These are phyloP conservation scores for Lycaon pictus DNA, from an alignment of 2,113 vertebrate species.

Conservation along the genomic window DNA sequence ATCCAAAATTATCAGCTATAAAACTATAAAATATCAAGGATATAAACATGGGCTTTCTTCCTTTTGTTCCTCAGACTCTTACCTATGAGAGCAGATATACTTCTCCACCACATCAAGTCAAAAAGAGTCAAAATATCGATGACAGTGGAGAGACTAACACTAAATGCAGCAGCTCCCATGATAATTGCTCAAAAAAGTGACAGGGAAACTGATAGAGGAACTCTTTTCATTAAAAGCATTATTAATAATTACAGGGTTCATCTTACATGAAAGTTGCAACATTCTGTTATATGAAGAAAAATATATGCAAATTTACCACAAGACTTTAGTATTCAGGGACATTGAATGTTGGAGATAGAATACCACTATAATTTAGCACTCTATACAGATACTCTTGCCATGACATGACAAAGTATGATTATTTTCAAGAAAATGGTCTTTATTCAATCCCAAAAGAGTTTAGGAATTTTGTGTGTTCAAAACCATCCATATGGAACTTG, in stretches of 20 bases:
- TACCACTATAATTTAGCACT: neutral
- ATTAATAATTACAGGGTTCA: neutral
- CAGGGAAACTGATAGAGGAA: neutral
- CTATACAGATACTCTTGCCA: neutral
- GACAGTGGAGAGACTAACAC: neutral
- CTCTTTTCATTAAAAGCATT: neutral
- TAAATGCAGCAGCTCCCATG: neutral
- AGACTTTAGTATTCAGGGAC: neutral
- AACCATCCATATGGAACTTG: neutral
- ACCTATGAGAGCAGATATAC: neutral
- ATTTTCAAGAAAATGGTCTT: neutral
- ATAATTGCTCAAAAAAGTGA: neutral
- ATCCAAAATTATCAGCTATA: neutral
- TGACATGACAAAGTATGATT: neutral
- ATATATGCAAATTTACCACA: neutral
- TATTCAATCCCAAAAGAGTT: neutral
- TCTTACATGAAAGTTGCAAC: neutral
- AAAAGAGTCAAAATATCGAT: neutral
- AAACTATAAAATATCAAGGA: neutral
- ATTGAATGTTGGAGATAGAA: neutral
- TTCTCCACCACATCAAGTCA: neutral
- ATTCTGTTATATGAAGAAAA: constrained; percentile 6
- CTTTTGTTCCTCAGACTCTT: neutral
- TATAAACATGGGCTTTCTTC: neutral
- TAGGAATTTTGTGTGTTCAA: neutral